Conservation (phyloP, 2,113 vertebrate genomes). For the Cephalopholis sonnerati region DNA sequence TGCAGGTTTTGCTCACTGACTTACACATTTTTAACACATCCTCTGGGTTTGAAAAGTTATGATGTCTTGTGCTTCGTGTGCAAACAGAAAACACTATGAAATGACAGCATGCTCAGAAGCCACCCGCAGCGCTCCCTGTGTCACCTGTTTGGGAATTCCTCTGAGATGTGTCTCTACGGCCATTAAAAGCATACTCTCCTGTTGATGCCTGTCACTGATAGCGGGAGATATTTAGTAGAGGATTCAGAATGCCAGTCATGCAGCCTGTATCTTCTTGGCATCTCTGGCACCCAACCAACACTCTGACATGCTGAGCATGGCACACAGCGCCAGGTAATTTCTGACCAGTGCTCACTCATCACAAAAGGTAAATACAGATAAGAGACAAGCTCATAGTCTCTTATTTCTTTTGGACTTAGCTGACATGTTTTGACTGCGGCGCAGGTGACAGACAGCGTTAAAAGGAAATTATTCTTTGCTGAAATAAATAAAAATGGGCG, state of each 20-base stretch:
- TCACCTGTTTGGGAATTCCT: conserved; percentile 53
- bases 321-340: conserved; percentile 53
- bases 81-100: conserved; percentile 37
- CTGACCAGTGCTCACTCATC: conserved; percentile 57
- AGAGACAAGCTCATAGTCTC: conserved; percentile 37
- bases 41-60: conserved; percentile 8
- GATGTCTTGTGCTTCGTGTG: conserved; percentile 7
- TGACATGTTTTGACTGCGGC: conserved; percentile 16
- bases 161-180: conserved; percentile 47
- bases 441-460: conserved; percentile 14
- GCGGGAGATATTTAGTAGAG: conserved; percentile 63
- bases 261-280: conserved; percentile 60
- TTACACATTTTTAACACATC: conserved; percentile 22
- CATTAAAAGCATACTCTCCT: conserved; percentile 67
- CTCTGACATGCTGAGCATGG: conserved; percentile 62
- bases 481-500: conserved; percentile 4
- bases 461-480: not conserved
- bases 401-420: conserved; percentile 24
- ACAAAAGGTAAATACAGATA: conserved; percentile 68
- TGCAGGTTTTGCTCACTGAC: not conserved
- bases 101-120: conserved; percentile 42
- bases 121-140: conserved; percentile 34
- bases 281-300: conserved; percentile 58
- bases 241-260: conserved; percentile 62
- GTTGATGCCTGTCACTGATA: conserved; percentile 76